Evolutionary conservation across 2,113 vertebrate genomes (phyloP).

Genomic region (Balaenoptera acutorostrata): DNA sequence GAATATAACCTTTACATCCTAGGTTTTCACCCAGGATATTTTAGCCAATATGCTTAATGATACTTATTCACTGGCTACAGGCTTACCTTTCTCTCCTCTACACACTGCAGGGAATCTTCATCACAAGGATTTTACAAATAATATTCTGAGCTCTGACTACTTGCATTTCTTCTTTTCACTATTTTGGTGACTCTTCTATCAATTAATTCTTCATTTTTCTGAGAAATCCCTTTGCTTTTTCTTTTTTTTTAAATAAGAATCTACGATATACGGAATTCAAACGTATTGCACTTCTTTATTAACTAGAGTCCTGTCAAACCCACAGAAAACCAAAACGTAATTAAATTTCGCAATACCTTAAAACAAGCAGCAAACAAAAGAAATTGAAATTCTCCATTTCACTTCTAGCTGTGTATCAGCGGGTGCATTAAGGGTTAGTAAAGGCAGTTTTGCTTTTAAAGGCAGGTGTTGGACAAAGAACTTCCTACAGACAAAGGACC

Average conservation of each 20-base stretch:
- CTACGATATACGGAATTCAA: background rate
- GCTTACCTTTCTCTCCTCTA: too few relatives aligned
- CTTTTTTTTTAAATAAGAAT: background rate
- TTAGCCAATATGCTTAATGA: rapidly evolving
- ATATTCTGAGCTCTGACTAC: rapidly evolving
- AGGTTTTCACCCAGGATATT: too few relatives aligned
- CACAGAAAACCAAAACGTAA: background rate
- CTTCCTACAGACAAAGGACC: background rate
- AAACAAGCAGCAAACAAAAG: background rate
- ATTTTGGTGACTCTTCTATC: background rate
- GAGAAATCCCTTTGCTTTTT: background rate
- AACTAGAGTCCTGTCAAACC: background rate
- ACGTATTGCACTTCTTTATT: background rate
- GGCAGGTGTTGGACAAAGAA: background rate
- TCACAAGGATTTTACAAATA: rapidly evolving
- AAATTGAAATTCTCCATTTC: too few relatives aligned
- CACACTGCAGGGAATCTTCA: rapidly evolving
- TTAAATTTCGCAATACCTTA: rapidly evolving
- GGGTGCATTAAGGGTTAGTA: rapidly evolving
- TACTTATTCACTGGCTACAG: rapidly evolving
- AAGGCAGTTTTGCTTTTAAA: background rate
- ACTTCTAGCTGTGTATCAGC: rapidly evolving
- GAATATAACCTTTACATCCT: too few relatives aligned
- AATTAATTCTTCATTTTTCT: background rate
- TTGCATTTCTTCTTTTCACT: background rate